Percentiles rank a stretch among this genome's conserved stretches.
Conservation (phyloP, 2,113 vertebrate genomes). For the Sphaerodactylus townsendi region DNA sequence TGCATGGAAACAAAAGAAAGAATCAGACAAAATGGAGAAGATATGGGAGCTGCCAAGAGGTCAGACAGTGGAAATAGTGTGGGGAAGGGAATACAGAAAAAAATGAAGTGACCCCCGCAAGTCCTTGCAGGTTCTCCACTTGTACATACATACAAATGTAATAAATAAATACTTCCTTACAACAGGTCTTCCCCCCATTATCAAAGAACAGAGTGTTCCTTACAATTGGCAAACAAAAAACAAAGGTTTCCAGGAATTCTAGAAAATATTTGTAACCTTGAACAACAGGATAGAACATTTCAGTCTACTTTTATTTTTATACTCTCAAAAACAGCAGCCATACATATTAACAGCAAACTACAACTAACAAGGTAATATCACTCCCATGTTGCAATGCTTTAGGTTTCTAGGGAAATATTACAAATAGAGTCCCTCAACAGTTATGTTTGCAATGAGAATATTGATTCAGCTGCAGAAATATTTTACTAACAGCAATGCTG, state of each 20-base stretch:
- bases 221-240: constrained; percentile 56
- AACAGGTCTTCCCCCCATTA: constrained; percentile 44
- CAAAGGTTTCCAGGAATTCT: constrained; percentile 54
- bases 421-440: background rate
- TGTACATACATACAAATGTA: background rate
- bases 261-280: constrained; percentile 56
- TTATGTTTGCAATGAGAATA: background rate
- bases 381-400: background rate
- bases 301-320: constrained; percentile 4
- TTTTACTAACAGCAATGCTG: constrained; percentile 8
- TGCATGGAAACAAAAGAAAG: no score
- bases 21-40: no score
- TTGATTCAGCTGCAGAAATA: background rate
- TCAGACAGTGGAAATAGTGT: no score
- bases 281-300: constrained; percentile 41
- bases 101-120: no score
- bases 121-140: no score
- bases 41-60: no score
- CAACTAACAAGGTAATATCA: background rate
- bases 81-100: no score
- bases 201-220: constrained; percentile 41
- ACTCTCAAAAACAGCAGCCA: background rate
- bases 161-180: constrained; percentile 42
- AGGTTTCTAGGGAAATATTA: background rate
- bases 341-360: background rate